These are phyloP conservation scores for Apostichopus leukothele DNA, from an alignment of 53 echinoderm and acorn worm species.

Conservation along the genomic window DNA sequence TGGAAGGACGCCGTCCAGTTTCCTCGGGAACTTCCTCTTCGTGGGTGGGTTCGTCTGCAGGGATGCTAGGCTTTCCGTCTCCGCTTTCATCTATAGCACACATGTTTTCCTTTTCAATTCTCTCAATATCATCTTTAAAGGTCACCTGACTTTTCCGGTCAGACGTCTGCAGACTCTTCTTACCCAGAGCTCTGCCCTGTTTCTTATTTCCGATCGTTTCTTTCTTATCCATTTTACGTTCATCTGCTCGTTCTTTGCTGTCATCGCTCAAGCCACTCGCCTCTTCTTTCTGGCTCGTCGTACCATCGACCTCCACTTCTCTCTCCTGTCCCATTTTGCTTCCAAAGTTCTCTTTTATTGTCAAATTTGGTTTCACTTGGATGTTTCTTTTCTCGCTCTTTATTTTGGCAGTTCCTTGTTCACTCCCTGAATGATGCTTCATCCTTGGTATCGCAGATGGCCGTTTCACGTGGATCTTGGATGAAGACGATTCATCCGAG, in stretches of 20 bases:
- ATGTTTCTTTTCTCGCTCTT: too few relatives aligned
- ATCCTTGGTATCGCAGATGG: too few relatives aligned
- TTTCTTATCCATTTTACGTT: background rate
- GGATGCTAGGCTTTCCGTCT: background rate
- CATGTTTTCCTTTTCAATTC: background rate
- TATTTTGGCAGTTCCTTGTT: too few relatives aligned
- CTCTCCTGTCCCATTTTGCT: background rate
- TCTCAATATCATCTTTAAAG: background rate
- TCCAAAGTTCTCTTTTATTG: background rate
- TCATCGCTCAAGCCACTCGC: background rate
- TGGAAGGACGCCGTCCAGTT: conserved; percentile 20
- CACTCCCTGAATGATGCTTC: too few relatives aligned
- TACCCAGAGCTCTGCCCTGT: background rate
- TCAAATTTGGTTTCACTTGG: background rate
- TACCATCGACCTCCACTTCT: background rate
- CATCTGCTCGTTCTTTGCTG: background rate
- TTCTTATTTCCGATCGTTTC: too few relatives aligned
- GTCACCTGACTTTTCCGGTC: background rate
- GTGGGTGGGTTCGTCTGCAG: background rate
- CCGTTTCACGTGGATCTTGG: too few relatives aligned
- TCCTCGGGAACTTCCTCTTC: background rate
- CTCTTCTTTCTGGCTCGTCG: background rate
- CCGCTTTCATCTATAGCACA: conserved; percentile 5
- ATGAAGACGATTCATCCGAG: background rate
- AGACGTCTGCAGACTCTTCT: background rate